phyloP scores from a whole-genome alignment of 2,113 vertebrate species.

The Morone chrysops region DNA sequence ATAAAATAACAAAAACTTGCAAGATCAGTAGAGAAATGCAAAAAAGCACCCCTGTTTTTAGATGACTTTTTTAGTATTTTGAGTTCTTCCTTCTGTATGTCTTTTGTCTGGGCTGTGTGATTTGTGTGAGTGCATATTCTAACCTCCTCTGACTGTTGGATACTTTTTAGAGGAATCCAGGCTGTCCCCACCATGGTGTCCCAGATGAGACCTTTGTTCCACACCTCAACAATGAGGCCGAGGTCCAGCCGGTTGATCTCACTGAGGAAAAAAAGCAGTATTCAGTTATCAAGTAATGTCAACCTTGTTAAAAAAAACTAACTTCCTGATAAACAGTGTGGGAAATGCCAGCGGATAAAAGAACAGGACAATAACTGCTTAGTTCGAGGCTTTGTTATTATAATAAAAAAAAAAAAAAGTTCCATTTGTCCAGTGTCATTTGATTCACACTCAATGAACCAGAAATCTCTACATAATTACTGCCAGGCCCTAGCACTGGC shows the following conservation, averaged over 20 bases:
- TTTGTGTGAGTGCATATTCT: not conserved
- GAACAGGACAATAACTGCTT: not conserved
- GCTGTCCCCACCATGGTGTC: slow-evolving; percentile 96
- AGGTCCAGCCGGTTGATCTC: slow-evolving; percentile 97
- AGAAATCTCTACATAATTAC: slow-evolving; percentile 36
- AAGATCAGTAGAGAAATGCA: no score
- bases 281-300: slow-evolving; percentile 11
- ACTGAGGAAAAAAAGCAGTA: slow-evolving; percentile 74
- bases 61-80: no score
- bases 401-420: not conserved
- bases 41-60: no score
- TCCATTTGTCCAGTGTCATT: not conserved
- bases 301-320: not conserved
- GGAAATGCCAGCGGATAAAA: slow-evolving; percentile 20
- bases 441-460: not conserved
- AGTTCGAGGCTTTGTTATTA: slow-evolving; percentile 10
- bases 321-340: not conserved
- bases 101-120: not conserved
- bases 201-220: slow-evolving; percentile 99
- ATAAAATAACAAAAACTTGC: no score
- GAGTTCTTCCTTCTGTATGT: no score
- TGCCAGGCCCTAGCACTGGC: not conserved
- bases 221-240: slow-evolving; percentile 97
- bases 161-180: slow-evolving; percentile 92
- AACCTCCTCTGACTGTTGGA: slow-evolving; percentile 95